Conservation (phyloP, 2,888 invertebrate species). For the Drosophila trichaetosa region DNA sequence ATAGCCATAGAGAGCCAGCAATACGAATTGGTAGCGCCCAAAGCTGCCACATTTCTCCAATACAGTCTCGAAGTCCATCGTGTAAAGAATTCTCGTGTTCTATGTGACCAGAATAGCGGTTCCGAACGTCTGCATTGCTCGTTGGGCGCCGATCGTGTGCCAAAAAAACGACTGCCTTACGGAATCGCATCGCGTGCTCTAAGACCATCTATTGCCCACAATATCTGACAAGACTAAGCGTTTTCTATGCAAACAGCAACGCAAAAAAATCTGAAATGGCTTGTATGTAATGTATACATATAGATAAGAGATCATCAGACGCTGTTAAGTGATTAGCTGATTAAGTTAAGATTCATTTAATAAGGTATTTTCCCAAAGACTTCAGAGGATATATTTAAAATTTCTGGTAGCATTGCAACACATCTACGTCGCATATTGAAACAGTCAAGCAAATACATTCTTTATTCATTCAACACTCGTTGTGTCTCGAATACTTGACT, state of each 20-base stretch:
- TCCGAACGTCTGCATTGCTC: conserved; percentile 27
- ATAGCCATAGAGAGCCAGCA: conserved; percentile 86
- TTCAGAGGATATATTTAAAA: not conserved
- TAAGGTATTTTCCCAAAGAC: not conserved
- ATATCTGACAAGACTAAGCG: conserved; percentile 1
- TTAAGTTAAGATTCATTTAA: conserved; percentile 11
- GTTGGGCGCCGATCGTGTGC: conserved; percentile 36
- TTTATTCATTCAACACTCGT: not conserved
- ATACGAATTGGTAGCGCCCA: conserved; percentile 85
- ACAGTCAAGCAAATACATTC: not conserved
- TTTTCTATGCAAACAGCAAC: conserved; percentile 13
- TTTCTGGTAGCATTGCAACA: no score
- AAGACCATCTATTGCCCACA: conserved; percentile 14
- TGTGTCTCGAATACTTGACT: not conserved
- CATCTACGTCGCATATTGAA: not conserved
- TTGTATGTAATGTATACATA: not conserved
- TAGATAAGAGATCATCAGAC: conserved; percentile 30
- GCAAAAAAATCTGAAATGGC: not conserved
- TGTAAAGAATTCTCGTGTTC: not conserved
- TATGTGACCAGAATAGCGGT: not conserved
- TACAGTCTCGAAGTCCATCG: conserved; percentile 86
- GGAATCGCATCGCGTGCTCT: not conserved
- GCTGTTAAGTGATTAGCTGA: conserved; percentile 8
- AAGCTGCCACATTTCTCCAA: conserved; percentile 86
- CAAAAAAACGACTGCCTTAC: conserved; percentile 1